Evolutionary conservation across 2,113 vertebrate genomes (phyloP).

Genomic region (Istiophorus platypterus): DNA sequence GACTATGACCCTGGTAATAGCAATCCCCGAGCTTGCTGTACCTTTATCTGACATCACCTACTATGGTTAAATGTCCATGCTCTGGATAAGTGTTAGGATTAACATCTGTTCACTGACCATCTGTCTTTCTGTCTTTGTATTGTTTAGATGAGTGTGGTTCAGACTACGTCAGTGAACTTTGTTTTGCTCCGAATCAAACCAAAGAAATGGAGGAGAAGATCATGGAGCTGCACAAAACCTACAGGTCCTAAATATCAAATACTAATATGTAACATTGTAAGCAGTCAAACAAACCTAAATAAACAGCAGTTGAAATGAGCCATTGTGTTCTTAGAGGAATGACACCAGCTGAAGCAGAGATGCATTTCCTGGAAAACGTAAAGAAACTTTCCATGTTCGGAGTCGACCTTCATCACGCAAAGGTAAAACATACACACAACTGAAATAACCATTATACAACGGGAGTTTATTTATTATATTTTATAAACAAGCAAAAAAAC

Average conservation of each 20-base stretch:
- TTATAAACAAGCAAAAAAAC: no score
- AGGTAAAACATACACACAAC: constrained; percentile 78
- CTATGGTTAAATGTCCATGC: no score
- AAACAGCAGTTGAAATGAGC: not conserved
- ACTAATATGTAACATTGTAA: not conserved
- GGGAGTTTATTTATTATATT: no score
- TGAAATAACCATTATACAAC: no score
- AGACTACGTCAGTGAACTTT: constrained; percentile 91
- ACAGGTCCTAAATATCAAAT: constrained; percentile 84
- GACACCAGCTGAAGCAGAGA: constrained; percentile 96
- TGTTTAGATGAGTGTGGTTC: constrained; percentile 87
- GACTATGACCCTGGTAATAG: constrained; percentile 88
- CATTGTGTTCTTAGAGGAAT: constrained; percentile 88
- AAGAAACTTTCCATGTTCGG: constrained; percentile 99
- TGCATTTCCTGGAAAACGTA: constrained; percentile 97
- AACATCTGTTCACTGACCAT: not conserved
- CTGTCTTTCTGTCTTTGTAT: not conserved
- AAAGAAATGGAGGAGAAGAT: constrained; percentile 97
- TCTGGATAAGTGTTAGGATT: no score
- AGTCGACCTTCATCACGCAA: constrained; percentile 98
- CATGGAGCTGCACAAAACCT: constrained; percentile 93
- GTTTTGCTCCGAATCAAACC: constrained; percentile 94
- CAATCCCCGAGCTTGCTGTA: not conserved
- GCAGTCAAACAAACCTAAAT: not conserved
- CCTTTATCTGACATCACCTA: rapidly evolving